Evolutionary conservation across 2,797 vertebrate species (phyloP).

Genomic region (Cyprinella venusta): DNA sequence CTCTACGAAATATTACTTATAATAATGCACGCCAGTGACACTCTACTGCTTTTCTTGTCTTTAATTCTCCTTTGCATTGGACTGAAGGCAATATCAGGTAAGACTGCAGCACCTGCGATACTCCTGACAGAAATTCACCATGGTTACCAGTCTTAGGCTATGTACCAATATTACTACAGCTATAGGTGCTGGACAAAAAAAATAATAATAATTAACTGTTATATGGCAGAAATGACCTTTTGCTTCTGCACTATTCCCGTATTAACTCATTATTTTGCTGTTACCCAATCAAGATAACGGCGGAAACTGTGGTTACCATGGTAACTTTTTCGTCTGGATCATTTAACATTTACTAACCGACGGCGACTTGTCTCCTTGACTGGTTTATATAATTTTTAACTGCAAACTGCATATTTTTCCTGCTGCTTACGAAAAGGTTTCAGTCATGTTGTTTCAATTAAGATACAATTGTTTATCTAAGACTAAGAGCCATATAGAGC

Average conservation of each 20-base stretch:
- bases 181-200: not conserved
- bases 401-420: not conserved
- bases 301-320: conserved; percentile 34
- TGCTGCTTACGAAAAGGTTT: conserved; percentile 6
- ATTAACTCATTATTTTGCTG: not conserved
- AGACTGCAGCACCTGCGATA: conserved; percentile 57
- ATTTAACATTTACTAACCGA: not conserved
- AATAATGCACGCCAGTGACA: conserved; percentile 78
- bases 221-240: not conserved
- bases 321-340: not conserved
- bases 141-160: conserved; percentile 17
- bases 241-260: not conserved
- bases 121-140: conserved; percentile 13
- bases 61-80: conserved; percentile 74
- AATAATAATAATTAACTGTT: no score
- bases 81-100: conserved; percentile 78
- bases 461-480: conserved; percentile 30
- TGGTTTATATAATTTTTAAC: not conserved
- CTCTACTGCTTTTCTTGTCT: conserved; percentile 69
- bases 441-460: conserved; percentile 38
- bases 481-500: conserved; percentile 15
- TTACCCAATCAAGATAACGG: not conserved
- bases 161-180: not conserved
- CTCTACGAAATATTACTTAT: conserved; percentile 40
- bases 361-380: not conserved